Conservation (phyloP, 1,140 invertebrate genomes). For the Lethrus apterus region DNA sequence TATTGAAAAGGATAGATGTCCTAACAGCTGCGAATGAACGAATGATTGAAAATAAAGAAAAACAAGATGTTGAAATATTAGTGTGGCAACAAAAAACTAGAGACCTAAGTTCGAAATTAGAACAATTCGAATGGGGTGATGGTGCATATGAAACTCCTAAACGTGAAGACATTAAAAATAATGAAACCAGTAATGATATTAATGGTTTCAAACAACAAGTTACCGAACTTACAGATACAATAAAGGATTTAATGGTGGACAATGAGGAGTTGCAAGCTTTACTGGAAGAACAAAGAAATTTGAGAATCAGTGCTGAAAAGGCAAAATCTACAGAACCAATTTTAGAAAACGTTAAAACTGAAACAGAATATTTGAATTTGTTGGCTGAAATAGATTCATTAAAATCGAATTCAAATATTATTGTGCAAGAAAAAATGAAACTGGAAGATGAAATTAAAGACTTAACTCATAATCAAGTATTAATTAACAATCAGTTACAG, state of each 20-base stretch:
- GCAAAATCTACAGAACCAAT: constrained; percentile 20
- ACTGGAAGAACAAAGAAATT: constrained; percentile 49
- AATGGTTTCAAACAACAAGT: constrained; percentile 28
- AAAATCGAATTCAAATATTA: constrained; percentile 33
- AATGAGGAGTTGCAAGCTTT: constrained; percentile 64
- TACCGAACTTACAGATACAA: constrained; percentile 46
- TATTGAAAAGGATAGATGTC: constrained; percentile 64
- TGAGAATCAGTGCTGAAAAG: constrained; percentile 33
- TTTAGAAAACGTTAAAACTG: constrained; percentile 13
- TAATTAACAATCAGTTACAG: background rate
- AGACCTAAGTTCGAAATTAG: constrained; percentile 54
- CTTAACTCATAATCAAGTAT: constrained; percentile 16
- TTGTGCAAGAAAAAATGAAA: constrained; percentile 28
- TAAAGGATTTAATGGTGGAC: constrained; percentile 56
- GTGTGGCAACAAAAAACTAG: constrained; percentile 59
- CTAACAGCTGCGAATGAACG: constrained; percentile 69
- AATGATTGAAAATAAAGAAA: constrained; percentile 70
- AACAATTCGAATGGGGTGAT: constrained; percentile 51
- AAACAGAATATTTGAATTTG: constrained; percentile 21
- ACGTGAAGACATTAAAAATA: background rate
- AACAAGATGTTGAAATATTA: constrained; percentile 60
- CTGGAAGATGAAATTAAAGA: constrained; percentile 23
- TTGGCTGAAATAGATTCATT: constrained; percentile 27
- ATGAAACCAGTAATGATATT: background rate
- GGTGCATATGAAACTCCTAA: constrained; percentile 30